Evolutionary conservation across 2,797 vertebrate species (phyloP).

Genomic region (Crocodylus rhombifer): DNA sequence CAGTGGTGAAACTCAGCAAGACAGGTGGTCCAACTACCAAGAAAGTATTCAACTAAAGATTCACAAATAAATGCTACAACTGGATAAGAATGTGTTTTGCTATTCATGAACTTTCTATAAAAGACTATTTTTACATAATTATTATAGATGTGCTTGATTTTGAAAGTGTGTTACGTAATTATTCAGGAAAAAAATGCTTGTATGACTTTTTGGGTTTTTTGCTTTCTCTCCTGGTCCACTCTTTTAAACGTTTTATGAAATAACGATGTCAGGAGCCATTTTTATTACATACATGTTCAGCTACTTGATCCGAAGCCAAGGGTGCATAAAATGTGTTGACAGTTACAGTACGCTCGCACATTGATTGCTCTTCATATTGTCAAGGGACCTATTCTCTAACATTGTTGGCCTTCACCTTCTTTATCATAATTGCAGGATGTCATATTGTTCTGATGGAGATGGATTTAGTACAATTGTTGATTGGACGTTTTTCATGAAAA

Average conservation of each 20-base stretch:
- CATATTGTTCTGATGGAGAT: conserved; percentile 81
- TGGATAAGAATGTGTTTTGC: not conserved
- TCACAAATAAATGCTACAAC: not conserved
- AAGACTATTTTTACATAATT: not conserved
- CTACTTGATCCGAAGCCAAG: conserved; percentile 22
- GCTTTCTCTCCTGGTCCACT: not conserved
- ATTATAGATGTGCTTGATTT: not conserved
- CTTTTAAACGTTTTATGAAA: not conserved
- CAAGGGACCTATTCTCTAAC: conserved; percentile 53
- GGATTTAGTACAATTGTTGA: conserved; percentile 83
- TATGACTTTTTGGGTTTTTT: not conserved
- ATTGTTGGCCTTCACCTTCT: conserved; percentile 75
- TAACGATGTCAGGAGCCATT: conserved; percentile 6
- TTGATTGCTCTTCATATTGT: conserved; percentile 38
- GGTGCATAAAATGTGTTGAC: not conserved
- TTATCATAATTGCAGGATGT: conserved; percentile 84
- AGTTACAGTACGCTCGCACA: not conserved
- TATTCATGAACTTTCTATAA: not conserved
- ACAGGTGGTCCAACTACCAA: not conserved
- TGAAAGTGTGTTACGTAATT: not conserved
- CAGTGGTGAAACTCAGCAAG: not conserved
- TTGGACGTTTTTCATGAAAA: conserved; percentile 83
- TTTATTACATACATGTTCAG: not conserved
- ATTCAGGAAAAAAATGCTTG: not conserved
- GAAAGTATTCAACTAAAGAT: not conserved